These are phyloP conservation scores for Dicyrtomina minuta DNA, from an alignment of 2,888 invertebrate genomes.

Conservation along the genomic window DNA sequence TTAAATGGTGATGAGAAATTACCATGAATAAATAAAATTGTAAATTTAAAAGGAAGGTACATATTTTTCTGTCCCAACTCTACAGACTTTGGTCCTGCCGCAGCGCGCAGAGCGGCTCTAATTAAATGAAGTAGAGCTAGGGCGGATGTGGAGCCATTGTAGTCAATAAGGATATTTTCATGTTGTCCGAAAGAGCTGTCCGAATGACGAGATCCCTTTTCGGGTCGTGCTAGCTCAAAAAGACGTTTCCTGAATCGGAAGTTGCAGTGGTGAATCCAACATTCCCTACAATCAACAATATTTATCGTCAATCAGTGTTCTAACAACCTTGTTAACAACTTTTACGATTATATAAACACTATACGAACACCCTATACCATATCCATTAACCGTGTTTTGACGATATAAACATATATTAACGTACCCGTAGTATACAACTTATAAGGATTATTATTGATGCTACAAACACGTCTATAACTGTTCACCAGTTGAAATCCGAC, in stretches of 20 bases:
- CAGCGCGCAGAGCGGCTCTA: slow-evolving; percentile 20
- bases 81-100: background rate
- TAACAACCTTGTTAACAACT: background rate
- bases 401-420: too few species aligned
- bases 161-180: slow-evolving; percentile 36
- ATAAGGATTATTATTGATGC: too few species aligned
- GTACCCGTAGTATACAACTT: too few species aligned
- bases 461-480: too few species aligned
- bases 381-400: too few species aligned
- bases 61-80: slow-evolving; percentile 5
- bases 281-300: slow-evolving; percentile 37
- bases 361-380: background rate
- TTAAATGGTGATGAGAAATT: background rate
- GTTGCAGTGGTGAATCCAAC: slow-evolving; percentile 44
- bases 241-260: slow-evolving; percentile 45
- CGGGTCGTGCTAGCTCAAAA: slow-evolving; percentile 43
- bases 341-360: background rate
- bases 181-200: background rate
- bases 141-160: slow-evolving; percentile 15
- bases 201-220: slow-evolving; percentile 31
- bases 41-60: slow-evolving; percentile 31
- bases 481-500: background rate
- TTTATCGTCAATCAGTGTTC: slow-evolving; percentile 1
- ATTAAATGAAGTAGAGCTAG: slow-evolving; percentile 31
- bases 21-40: slow-evolving; percentile 34